Conservation (phyloP, 1,140 invertebrate genomes). For the Conopomorpha cramerella region DNA sequence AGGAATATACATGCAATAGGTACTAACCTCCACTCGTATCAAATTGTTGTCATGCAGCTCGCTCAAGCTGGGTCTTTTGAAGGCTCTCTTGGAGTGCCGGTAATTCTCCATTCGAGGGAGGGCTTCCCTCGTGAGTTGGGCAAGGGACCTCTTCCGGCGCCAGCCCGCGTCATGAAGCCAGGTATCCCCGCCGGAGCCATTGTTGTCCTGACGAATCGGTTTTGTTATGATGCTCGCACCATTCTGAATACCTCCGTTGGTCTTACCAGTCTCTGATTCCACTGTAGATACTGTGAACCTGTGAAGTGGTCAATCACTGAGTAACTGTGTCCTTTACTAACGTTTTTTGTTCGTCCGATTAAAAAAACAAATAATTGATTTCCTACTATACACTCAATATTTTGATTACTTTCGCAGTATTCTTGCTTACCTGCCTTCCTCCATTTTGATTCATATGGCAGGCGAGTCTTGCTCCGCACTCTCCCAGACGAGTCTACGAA, state of each 20-base stretch:
- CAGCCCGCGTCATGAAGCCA: constrained; percentile 45
- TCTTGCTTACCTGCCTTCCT: constrained; percentile 32
- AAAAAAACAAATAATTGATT: no score
- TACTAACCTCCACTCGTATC: constrained; percentile 40
- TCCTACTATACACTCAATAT: no score
- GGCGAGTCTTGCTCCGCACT: no score
- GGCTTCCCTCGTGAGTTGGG: constrained; percentile 73
- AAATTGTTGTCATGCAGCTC: constrained; percentile 68
- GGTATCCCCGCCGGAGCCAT: constrained; percentile 25
- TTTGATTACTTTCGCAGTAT: no score
- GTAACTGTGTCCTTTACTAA: no score
- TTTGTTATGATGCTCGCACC: constrained; percentile 42
- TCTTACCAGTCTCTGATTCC: constrained; percentile 36
- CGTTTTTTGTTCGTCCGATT: no score
- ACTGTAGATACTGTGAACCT: constrained; percentile 38
- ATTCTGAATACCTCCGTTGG: constrained; percentile 49
- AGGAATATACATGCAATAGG: neutral
- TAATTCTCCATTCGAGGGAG: constrained; percentile 89
- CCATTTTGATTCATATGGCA: no score
- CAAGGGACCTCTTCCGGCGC: constrained; percentile 57
- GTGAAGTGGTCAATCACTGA: no score
- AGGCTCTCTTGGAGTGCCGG: constrained; percentile 74
- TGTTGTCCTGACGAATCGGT: constrained; percentile 21
- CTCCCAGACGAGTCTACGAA: no score
- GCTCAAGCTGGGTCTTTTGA: constrained; percentile 74